These are phyloP conservation scores for Spermophilus dauricus DNA, from an alignment of 2,113 vertebrate genomes.

Conservation along the genomic window DNA sequence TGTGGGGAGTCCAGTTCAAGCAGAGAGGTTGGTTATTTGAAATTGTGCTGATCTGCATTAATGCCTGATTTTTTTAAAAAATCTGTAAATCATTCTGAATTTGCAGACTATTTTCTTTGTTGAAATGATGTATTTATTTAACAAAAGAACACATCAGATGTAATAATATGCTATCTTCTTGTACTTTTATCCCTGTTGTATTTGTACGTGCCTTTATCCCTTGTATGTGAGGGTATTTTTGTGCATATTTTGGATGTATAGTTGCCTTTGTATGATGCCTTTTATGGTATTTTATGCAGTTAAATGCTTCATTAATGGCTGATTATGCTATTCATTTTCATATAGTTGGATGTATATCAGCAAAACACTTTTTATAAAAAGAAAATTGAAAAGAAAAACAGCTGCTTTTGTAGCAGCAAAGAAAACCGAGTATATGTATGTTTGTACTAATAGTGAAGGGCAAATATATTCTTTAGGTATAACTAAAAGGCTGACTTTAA, in stretches of 20 bases:
- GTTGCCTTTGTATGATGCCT: constrained; percentile 67
- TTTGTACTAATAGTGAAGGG: constrained; percentile 44
- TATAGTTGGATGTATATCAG: constrained; percentile 10
- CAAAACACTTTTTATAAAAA: constrained; percentile 30
- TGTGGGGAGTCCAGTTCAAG: constrained; percentile 82
- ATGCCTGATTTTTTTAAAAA: constrained; percentile 70
- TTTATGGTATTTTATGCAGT: constrained; percentile 66
- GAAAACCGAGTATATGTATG: constrained; percentile 25
- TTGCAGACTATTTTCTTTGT: constrained; percentile 79
- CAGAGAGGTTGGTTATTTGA: constrained; percentile 76
- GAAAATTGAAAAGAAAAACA: constrained; percentile 40
- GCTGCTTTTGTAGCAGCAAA: constrained; percentile 64
- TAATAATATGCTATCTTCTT: constrained; percentile 49
- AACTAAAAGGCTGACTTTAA: not conserved
- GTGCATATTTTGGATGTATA: constrained; percentile 57
- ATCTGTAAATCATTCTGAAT: constrained; percentile 74
- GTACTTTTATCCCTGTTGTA: not conserved
- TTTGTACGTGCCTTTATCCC: constrained; percentile 49
- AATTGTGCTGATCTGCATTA: constrained; percentile 73
- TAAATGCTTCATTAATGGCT: constrained; percentile 66
- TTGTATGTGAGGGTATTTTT: constrained; percentile 48
- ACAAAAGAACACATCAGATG: constrained; percentile 59
- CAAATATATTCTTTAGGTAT: constrained; percentile 47
- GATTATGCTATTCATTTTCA: constrained; percentile 59
- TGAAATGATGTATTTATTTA: constrained; percentile 49